These are phyloP conservation scores for Baronia brevicornis DNA, from an alignment of 2,888 invertebrate genomes.

Conservation along the genomic window DNA sequence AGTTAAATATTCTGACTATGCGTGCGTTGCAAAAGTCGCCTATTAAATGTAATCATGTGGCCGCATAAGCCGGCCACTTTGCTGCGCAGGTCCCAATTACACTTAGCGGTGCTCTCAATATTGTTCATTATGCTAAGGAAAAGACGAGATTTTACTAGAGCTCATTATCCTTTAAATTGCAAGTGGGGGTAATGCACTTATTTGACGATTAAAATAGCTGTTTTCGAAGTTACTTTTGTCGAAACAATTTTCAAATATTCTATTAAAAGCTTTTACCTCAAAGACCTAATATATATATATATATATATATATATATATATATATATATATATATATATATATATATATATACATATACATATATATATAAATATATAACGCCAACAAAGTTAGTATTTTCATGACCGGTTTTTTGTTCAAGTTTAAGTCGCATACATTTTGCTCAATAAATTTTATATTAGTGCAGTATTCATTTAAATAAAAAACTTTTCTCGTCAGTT, in stretches of 20 bases:
- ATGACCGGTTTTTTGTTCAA: too few relatives aligned
- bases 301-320: too few relatives aligned
- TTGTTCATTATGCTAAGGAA: slow-evolving; percentile 67
- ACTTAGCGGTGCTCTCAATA: slow-evolving; percentile 64
- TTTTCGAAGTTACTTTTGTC: neutral
- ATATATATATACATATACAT: too few relatives aligned
- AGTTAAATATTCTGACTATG: slow-evolving; percentile 57
- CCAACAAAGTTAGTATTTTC: too few relatives aligned
- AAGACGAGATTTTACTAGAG: slow-evolving; percentile 61
- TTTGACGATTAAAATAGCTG: neutral
- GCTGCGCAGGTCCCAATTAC: slow-evolving; percentile 61
- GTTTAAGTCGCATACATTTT: too few relatives aligned
- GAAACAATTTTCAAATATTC: neutral
- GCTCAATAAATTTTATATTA: slow-evolving; percentile 12
- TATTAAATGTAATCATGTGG: slow-evolving; percentile 68
- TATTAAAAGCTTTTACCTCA: too few relatives aligned
- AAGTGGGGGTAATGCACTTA: slow-evolving; percentile 17
- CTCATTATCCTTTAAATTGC: slow-evolving; percentile 47
- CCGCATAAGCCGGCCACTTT: slow-evolving; percentile 63
- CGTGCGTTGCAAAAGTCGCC: slow-evolving; percentile 64
- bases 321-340: too few relatives aligned
- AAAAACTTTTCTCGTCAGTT: slow-evolving; percentile 10
- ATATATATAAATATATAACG: too few relatives aligned
- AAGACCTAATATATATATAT: too few relatives aligned
- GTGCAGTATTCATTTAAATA: slow-evolving; percentile 8